Evolutionary conservation across 1,140 invertebrate species (phyloP).

Genomic region (Zaprionus taronus): DNA sequence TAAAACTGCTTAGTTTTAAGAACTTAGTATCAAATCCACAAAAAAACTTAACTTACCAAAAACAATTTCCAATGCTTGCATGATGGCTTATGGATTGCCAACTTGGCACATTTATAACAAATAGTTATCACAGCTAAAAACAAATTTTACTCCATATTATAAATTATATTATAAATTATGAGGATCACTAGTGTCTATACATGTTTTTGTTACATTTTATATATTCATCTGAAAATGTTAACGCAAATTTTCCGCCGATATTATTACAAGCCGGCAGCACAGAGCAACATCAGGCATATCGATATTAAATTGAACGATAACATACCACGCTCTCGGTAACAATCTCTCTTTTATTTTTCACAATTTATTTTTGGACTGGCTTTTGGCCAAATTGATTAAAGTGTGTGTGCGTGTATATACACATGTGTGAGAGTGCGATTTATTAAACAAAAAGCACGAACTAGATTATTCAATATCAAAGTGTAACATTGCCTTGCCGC

Average conservation of each 20-base stretch:
- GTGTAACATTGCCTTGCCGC: constrained; percentile 34
- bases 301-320: constrained; percentile 26
- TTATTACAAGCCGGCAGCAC: constrained; percentile 20
- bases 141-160: no score
- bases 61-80: neutral
- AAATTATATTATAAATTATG: neutral
- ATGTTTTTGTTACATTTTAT: neutral
- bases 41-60: neutral
- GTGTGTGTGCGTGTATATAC: constrained; percentile 16
- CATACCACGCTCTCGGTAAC: constrained; percentile 39
- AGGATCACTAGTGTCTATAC: neutral
- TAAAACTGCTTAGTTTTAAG: no score
- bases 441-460: constrained; percentile 52
- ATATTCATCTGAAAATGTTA: neutral
- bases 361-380: constrained; percentile 55
- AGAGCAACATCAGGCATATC: constrained; percentile 30
- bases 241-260: constrained; percentile 10
- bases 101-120: neutral
- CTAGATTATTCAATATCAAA: constrained; percentile 51
- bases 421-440: constrained; percentile 30
- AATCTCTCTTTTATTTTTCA: constrained; percentile 52
- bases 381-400: constrained; percentile 53
- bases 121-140: neutral
- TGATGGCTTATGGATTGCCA: neutral
- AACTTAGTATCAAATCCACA: no score